phyloP scores from a whole-genome alignment of 1,140 invertebrate genomes.

The Apis cerana region DNA sequence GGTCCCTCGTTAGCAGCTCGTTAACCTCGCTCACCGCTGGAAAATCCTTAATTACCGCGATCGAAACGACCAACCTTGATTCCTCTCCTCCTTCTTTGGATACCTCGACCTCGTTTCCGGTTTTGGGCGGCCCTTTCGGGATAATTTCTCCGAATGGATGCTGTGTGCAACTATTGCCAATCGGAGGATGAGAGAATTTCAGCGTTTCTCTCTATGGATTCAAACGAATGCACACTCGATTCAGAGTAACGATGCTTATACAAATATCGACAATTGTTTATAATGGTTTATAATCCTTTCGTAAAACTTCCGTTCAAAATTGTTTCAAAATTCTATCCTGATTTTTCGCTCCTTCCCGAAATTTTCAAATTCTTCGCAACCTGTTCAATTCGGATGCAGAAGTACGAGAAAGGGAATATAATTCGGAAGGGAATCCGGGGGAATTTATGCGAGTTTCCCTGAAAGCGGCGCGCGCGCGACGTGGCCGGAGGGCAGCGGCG shows the following conservation, averaged over 20 bases:
- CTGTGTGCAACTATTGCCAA: too few species aligned
- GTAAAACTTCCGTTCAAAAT: too few species aligned
- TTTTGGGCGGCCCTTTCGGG: neutral
- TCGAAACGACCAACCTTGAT: constrained; percentile 21
- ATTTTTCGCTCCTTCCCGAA: too few species aligned
- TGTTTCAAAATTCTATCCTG: too few species aligned
- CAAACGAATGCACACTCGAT: too few species aligned
- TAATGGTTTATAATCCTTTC: too few species aligned
- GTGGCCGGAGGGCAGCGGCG: constrained; percentile 23
- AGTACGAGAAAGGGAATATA: neutral
- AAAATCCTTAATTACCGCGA: constrained; percentile 66
- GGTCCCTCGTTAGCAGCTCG: constrained; percentile 72
- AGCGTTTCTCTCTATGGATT: too few species aligned
- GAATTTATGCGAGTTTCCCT: constrained; percentile 58
- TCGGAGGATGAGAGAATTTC: too few species aligned
- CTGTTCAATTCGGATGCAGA: too few species aligned
- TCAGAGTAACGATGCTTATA: too few species aligned
- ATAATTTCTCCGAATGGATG: neutral
- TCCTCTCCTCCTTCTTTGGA: neutral
- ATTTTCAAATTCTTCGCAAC: too few species aligned
- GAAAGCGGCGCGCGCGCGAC: constrained; percentile 14
- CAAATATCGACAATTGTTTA: too few species aligned
- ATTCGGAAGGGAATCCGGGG: constrained; percentile 26
- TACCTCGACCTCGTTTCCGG: neutral
- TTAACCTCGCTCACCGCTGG: constrained; percentile 57